These are phyloP conservation scores for Drosophila barbarae DNA, from an alignment of 2,888 invertebrate genomes.

Conservation along the genomic window DNA sequence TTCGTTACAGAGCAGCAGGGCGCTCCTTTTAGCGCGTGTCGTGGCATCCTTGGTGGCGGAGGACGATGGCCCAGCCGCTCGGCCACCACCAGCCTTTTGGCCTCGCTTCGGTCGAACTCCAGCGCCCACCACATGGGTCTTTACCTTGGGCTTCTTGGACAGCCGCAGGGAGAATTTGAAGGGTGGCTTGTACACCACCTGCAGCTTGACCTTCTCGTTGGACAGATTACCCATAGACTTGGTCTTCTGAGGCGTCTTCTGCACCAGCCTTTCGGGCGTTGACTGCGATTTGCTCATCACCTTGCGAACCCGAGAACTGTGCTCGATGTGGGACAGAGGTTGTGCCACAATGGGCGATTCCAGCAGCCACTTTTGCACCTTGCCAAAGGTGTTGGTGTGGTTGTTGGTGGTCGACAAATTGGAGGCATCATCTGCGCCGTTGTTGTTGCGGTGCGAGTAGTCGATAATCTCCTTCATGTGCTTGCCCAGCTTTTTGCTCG, in stretches of 20 bases:
- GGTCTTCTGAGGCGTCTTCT: slow-evolving; percentile 83
- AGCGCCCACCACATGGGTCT: slow-evolving; percentile 78
- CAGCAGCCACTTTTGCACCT: slow-evolving; percentile 92
- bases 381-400: slow-evolving; percentile 82
- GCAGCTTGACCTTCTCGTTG: slow-evolving; percentile 87
- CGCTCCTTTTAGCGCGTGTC: slow-evolving; percentile 74
- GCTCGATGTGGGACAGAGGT: slow-evolving; percentile 79
- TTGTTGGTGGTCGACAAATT: slow-evolving; percentile 80
- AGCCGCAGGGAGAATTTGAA: slow-evolving; percentile 92
- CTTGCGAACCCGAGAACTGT: slow-evolving; percentile 78
- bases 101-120: slow-evolving; percentile 69
- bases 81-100: slow-evolving; percentile 63
- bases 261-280: slow-evolving; percentile 87
- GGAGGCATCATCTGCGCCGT: slow-evolving; percentile 56
- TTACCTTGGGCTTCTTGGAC: slow-evolving; percentile 79
- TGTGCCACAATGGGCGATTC: slow-evolving; percentile 83
- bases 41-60: slow-evolving; percentile 48
- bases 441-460: slow-evolving; percentile 80
- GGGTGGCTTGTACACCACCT: slow-evolving; percentile 92
- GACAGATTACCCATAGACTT: slow-evolving; percentile 86
- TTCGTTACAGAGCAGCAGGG: slow-evolving; percentile 75
- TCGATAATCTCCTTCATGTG: slow-evolving; percentile 87
- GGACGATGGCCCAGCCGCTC: slow-evolving; percentile 47
- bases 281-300: slow-evolving; percentile 90
- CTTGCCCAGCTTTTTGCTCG: slow-evolving; percentile 79